phyloP scores from a whole-genome alignment of 92 coral and sea anemone species.

The Heliopora coerulea region DNA sequence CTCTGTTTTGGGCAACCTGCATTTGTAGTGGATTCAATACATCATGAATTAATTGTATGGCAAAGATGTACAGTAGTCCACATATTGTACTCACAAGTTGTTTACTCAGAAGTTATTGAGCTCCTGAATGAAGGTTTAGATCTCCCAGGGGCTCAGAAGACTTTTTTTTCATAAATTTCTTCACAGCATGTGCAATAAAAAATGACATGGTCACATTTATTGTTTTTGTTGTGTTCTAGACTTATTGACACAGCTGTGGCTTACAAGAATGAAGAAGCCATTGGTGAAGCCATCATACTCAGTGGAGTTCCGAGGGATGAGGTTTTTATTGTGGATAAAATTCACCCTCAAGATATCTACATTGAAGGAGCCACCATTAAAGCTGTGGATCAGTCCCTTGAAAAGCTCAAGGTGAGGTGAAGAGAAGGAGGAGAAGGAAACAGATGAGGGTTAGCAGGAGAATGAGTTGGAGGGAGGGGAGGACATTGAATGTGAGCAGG shows the following conservation, averaged over 20 bases:
- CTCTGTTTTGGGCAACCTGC: too few species aligned
- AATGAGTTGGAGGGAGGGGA: neutral
- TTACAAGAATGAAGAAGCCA: slow-evolving; percentile 72
- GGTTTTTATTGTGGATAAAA: slow-evolving; percentile 77
- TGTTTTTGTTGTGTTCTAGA: slow-evolving; percentile 38
- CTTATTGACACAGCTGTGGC: slow-evolving; percentile 94
- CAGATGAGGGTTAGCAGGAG: neutral
- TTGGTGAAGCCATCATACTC: slow-evolving; percentile 71
- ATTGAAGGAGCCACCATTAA: slow-evolving; percentile 67
- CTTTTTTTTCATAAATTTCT: too few species aligned
- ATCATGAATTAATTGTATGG: too few species aligned
- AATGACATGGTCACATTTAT: too few species aligned
- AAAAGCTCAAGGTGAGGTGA: slow-evolving; percentile 57
- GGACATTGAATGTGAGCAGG: too few species aligned
- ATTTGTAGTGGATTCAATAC: too few species aligned
- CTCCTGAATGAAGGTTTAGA: too few species aligned
- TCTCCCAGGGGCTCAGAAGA: too few species aligned
- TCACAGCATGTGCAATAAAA: too few species aligned
- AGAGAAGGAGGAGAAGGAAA: neutral
- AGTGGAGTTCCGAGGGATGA: slow-evolving; percentile 83
- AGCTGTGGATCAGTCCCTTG: slow-evolving; percentile 76
- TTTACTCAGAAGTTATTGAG: too few species aligned
- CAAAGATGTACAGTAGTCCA: too few species aligned
- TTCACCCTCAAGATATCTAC: slow-evolving; percentile 78
- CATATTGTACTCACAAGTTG: too few species aligned